Evolutionary conservation across 2,113 vertebrate genomes (phyloP), one percentile per base, ranked within the genome.

Genomic region (Proteles cristata): DNA sequence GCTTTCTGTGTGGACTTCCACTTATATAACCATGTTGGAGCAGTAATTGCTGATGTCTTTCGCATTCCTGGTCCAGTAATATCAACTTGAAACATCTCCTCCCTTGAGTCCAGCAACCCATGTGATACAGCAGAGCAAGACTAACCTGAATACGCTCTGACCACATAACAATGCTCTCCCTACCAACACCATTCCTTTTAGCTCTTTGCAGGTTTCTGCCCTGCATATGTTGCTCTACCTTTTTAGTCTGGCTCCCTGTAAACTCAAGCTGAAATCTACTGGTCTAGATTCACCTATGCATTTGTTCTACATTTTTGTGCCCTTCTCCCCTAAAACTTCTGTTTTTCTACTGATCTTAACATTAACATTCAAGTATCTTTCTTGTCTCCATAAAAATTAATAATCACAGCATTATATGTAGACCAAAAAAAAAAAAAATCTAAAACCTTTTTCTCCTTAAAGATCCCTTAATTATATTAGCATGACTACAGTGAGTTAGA

Each of bases 401-500:
- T 65, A 93, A 96, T 90, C 45, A 90, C 5, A 92, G 16, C 8
- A 12, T 69, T 88, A 63, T 58, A 3, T 10, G 45, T 26, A 74
- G 9, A 80, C 28, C 58, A 4, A 15, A 19, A 63, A 66, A 4
- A 15, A 19, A 63, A 16, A 3, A 25, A 63, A 87, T 94, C 45
- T 63, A 61, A 97, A 91, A 68, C 19, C 7, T 90, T 35, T 77
- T 90, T 97, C 16, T 71, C 71, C 11, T 69, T 92, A 93, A 96
- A 95, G n/a, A 7, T 58, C 25, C 87, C 74, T 95, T 88, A 94
- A 76, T 74, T 79, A 61, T 86, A n/a, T 50, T 63, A 61, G 3
- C 76, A 4, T 83, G 28, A 50, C 45, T 66, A 45, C 10, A 53
- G 0, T 55, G 61, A 90, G 35, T 84, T 88, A 94, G 55, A 80